Percentiles rank a stretch among this genome's conserved stretches.
These are phyloP conservation scores for Silurus meridionalis DNA, from an alignment of 2,113 vertebrate genomes.

Conservation along the genomic window DNA sequence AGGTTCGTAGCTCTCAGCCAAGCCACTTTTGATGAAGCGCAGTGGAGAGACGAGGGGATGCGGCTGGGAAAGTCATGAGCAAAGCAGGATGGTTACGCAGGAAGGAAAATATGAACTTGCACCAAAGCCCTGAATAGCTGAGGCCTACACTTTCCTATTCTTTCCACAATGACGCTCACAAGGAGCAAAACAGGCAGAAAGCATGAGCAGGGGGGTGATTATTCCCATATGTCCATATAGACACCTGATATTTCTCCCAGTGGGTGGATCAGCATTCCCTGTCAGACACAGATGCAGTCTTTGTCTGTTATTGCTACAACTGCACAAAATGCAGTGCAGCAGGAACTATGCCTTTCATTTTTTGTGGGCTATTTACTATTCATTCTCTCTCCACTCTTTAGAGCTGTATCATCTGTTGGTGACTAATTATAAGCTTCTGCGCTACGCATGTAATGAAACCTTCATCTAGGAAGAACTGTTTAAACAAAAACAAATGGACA, in stretches of 20 bases:
- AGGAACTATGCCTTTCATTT: not conserved
- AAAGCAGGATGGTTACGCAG: conserved; percentile 38
- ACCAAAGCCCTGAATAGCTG: conserved; percentile 35
- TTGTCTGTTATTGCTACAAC: conserved; percentile 50
- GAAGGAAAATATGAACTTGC: conserved; percentile 52
- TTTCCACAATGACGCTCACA: conserved; percentile 17
- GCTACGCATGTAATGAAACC: not conserved
- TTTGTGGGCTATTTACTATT: no score
- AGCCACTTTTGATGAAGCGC: conserved; percentile 30
- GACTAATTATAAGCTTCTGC: not conserved
- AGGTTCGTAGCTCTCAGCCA: not conserved
- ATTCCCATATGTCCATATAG: conserved; percentile 69
- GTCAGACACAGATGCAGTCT: conserved; percentile 64
- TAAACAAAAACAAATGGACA: conserved; percentile 7
- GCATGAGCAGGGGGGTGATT: conserved; percentile 55
- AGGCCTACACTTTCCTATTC: conserved; percentile 42
- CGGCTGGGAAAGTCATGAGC: conserved; percentile 44
- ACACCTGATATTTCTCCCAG: conserved; percentile 72
- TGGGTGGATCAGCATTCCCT: conserved; percentile 71
- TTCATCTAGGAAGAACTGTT: not conserved
- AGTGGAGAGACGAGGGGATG: conserved; percentile 23
- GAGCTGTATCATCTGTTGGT: not conserved
- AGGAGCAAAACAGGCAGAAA: conserved; percentile 10
- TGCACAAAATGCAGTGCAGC: not conserved
- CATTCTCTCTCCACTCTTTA: not conserved